Evolutionary conservation across 35 echinoderm and acorn worm genomes (phyloP).

Genomic region (Amphiura filiformis): DNA sequence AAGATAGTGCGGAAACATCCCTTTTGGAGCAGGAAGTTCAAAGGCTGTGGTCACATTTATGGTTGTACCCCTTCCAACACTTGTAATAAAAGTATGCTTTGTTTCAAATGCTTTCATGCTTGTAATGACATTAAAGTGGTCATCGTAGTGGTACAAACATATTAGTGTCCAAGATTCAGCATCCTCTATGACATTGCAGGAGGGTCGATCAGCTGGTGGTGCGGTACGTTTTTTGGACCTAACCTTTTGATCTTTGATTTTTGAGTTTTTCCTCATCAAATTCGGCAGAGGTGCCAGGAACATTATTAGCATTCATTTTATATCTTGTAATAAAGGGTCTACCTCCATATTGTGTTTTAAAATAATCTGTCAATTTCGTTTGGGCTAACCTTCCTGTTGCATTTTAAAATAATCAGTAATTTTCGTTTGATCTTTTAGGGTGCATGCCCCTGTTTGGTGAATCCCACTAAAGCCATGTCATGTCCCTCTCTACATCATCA

Average conservation of each 20-base stretch:
- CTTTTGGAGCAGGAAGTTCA: neutral
- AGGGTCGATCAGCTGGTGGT: neutral
- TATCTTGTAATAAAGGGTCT: too few relatives aligned
- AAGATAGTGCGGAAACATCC: neutral
- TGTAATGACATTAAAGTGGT: neutral
- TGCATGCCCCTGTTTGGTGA: too few relatives aligned
- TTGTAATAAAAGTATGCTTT: conserved; percentile 17
- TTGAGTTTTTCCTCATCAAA: neutral
- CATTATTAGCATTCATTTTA: too few relatives aligned
- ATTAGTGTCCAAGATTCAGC: neutral
- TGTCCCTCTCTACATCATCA: too few relatives aligned
- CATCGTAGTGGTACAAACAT: conserved; percentile 10
- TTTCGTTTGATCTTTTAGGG: too few relatives aligned
- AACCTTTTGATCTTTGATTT: neutral
- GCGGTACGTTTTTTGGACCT: neutral
- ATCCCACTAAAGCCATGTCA: too few relatives aligned
- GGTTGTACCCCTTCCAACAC: conserved; percentile 14
- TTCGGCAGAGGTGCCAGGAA: neutral
- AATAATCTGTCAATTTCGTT: too few relatives aligned
- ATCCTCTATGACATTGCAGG: neutral
- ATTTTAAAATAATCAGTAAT: too few relatives aligned
- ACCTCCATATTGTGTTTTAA: neutral
- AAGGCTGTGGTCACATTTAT: neutral
- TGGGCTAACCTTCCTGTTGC: too few relatives aligned
- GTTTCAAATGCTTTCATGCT: conserved; percentile 12